Evolutionary conservation across 2,113 vertebrate genomes (phyloP).

Genomic region (Psilopogon haemacephalus): DNA sequence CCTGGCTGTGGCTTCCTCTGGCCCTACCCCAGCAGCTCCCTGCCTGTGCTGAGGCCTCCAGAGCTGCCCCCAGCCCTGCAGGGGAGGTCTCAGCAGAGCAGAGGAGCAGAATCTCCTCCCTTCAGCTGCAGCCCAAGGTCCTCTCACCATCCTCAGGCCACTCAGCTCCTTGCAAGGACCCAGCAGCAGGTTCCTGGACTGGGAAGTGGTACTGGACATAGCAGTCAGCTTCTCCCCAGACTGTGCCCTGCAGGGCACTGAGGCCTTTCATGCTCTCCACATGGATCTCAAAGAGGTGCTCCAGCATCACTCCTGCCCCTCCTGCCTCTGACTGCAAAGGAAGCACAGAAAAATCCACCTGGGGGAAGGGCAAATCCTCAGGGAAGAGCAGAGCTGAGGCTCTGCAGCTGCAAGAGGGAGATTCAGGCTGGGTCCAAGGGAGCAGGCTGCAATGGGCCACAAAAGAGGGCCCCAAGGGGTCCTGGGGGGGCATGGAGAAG

Average conservation of each 20-base stretch:
- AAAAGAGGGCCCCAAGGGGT: no score
- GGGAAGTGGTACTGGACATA: conserved; percentile 93
- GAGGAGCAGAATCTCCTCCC: background rate
- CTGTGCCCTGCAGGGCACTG: conserved; percentile 86
- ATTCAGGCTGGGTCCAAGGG: no score
- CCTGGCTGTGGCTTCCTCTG: background rate
- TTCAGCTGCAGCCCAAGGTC: background rate
- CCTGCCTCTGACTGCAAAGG: conserved; percentile 51
- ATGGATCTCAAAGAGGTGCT: conserved; percentile 88
- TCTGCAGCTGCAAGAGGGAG: no score
- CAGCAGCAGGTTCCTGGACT: conserved; percentile 68
- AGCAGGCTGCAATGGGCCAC: no score
- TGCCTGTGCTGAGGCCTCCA: background rate
- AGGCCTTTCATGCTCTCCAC: conserved; percentile 87
- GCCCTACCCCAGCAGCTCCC: background rate
- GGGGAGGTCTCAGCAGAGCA: no score
- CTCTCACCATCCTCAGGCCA: conserved; percentile 75
- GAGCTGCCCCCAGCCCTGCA: background rate
- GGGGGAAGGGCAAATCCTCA: background rate
- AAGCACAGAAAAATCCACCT: background rate
- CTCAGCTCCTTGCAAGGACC: background rate
- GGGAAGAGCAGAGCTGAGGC: background rate
- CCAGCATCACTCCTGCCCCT: conserved; percentile 73
- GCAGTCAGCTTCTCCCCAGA: conserved; percentile 98
- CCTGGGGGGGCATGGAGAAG: no score